Base-by-base conservation (phyloP, 2,888 invertebrate species). In the Ferdinandea cuprea region DNA sequence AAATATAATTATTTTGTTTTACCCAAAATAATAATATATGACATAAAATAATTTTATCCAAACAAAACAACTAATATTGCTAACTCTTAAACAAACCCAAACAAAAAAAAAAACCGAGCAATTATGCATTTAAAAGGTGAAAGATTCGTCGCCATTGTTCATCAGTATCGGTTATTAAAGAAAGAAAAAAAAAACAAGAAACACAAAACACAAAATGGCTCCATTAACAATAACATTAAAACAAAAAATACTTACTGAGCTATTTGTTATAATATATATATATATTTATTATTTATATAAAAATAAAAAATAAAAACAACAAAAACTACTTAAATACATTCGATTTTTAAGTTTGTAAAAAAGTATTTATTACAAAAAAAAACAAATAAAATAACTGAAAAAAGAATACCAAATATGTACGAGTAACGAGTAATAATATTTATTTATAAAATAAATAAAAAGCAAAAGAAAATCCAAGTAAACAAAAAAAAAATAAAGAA, bases 281-380 rank as follows among this genome's bases (percentile, higher is more conserved):
- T n/a, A n/a, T n/a, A n/a, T n/a, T n/a, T n/a, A n/a, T n/a, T n/a
- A n/a, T n/a, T n/a, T n/a, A n/a, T n/a, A 44, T 59, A 65, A 11
- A 52, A 19, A 58, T 19, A 40, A 21, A 40, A 28, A 32, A 21
- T n/a, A n/a, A n/a, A n/a, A n/a, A n/a, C n/a, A n/a, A n/a, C n/a
- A 69, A 66, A 54, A 71, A 77, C 69, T 76, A 76, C 50, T 65
- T 71, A 44, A 65, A 44, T 50, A 68, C 65, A 65, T 50, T 65
- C 61, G 52, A 63, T 73, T 73, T 73, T 65, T 79, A 74, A 79
- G 73, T 84, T 84, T 84, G 78, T 79, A 84, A 65, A 79, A 77
- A 84, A 58, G 11, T 56, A 78, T 72, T 50, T 72, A 72, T 68
- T 68, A 61, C 52, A 44, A 83, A 69, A 79, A 52, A 13, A 48